These are phyloP conservation scores for Hydrochoerus hydrochaeris DNA, from an alignment of 2,113 vertebrate species.

Conservation along the genomic window DNA sequence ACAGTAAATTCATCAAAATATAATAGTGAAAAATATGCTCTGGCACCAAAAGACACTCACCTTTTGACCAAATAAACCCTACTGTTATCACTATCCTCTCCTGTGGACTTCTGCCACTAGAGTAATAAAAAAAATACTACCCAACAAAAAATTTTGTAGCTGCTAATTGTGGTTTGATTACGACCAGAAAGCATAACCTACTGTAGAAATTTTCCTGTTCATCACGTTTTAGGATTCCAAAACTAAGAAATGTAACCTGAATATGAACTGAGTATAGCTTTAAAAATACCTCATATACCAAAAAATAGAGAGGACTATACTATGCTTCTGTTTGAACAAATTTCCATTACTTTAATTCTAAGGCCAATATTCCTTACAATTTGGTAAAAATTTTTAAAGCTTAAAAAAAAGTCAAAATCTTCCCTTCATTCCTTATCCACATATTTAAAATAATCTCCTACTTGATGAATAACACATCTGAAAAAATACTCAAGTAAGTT, in stretches of 20 bases:
- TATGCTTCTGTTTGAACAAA: conserved; percentile 38
- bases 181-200: conserved; percentile 34
- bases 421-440: conserved; percentile 18
- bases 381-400: conserved; percentile 40
- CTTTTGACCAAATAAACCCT: not conserved
- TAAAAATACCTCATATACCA: not conserved
- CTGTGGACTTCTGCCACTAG: not conserved
- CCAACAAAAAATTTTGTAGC: not conserved
- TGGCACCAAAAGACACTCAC: conserved; percentile 12
- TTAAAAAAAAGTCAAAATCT: not conserved
- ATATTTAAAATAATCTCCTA: conserved; percentile 45
- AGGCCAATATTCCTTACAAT: conserved; percentile 30
- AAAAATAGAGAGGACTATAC: not conserved
- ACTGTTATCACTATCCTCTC: not conserved
- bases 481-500: conserved; percentile 62
- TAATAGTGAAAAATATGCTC: not conserved
- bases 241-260: conserved; percentile 48
- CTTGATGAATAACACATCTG: conserved; percentile 37
- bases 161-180: conserved; percentile 6
- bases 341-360: conserved; percentile 49
- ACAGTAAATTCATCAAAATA: not conserved
- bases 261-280: not conserved
- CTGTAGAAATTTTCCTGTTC: not conserved
- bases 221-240: not conserved
- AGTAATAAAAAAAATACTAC: not conserved